A percentile compares a stretch with the other conserved stretches of the same genome.
These are phyloP conservation scores for Hydractinia echinata DNA, from an alignment of 30 jellyfish, hydroid and myxozoan genomes.

Conservation along the genomic window DNA sequence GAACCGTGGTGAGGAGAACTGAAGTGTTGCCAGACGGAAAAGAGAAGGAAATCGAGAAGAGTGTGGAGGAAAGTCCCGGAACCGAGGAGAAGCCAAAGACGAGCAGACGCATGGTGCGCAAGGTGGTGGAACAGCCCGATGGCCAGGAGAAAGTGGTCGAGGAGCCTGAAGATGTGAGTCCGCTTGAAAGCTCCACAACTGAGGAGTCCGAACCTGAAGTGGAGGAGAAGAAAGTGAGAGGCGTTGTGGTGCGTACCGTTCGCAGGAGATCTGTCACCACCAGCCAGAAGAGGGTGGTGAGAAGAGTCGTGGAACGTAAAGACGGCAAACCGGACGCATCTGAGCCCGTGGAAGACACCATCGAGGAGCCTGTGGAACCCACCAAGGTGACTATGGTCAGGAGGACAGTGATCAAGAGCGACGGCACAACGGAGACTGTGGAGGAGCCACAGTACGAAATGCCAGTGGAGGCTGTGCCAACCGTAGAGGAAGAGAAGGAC, in stretches of 20 bases:
- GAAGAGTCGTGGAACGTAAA: constrained; percentile 40
- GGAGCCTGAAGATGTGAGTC: constrained; percentile 65
- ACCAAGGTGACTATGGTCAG: constrained; percentile 43
- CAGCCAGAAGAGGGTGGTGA: constrained; percentile 60
- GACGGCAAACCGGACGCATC: constrained; percentile 32
- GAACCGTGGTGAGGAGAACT: constrained; percentile 21
- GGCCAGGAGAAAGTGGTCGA: constrained; percentile 57
- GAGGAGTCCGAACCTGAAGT: constrained; percentile 61
- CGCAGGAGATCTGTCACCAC: constrained; percentile 55
- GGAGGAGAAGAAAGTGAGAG: constrained; percentile 36
- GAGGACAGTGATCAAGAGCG: constrained; percentile 37
- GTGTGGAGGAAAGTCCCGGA: constrained; percentile 36
- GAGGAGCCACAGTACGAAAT: constrained; percentile 72
- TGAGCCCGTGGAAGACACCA: constrained; percentile 62
- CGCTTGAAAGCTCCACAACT: constrained; percentile 50
- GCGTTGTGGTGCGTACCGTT: constrained; percentile 52
- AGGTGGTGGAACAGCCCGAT: constrained; percentile 41
- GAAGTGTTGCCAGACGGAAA: constrained; percentile 56
- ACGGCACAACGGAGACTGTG: constrained; percentile 41
- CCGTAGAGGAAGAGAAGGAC: constrained; percentile 64
- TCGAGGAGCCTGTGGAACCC: constrained; percentile 62
- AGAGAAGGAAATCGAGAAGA: constrained; percentile 41
- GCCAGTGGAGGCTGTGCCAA: constrained; percentile 54
- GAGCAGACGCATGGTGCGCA: constrained; percentile 47
- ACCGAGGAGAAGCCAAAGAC: constrained; percentile 35